Conservation (phyloP, 2,797 vertebrate species). For the Acrossocheilus fasciatus region DNA sequence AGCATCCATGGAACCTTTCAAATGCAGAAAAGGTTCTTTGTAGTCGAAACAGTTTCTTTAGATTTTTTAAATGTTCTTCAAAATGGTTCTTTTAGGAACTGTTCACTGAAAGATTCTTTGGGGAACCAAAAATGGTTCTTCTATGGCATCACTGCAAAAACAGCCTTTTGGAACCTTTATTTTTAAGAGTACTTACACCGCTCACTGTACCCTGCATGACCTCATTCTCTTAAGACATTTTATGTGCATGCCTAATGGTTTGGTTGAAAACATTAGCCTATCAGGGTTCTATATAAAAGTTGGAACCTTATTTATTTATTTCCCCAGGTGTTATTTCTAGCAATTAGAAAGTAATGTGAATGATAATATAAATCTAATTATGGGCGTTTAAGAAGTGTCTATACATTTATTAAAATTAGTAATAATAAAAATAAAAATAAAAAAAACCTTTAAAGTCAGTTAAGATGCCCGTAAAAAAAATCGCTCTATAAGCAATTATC, state of each 20-base stretch:
- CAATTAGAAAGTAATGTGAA: not conserved
- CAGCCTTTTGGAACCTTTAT: too few relatives aligned
- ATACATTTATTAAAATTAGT: not conserved
- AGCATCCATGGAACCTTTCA: too few relatives aligned
- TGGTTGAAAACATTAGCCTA: not conserved
- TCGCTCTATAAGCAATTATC: not conserved
- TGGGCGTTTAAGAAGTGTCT: not conserved
- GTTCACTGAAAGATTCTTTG: too few relatives aligned
- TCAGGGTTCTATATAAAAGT: not conserved
- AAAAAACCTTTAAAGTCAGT: not conserved
- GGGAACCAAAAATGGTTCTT: too few relatives aligned
- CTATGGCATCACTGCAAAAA: too few relatives aligned
- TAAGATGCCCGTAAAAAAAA: not conserved
- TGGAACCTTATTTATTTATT: not conserved
- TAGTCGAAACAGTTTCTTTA: too few relatives aligned
- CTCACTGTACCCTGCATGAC: slow-evolving; percentile 40
- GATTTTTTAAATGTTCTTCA: too few relatives aligned
- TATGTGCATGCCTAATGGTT: slow-evolving; percentile 1
- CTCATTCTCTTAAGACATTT: not conserved
- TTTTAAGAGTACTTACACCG: not conserved
- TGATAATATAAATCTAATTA: too few relatives aligned
- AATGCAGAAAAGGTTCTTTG: too few relatives aligned
- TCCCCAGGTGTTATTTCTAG: not conserved
- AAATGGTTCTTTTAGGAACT: too few relatives aligned
- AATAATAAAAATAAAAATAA: not conserved